Base-by-base conservation (phyloP, 2,888 invertebrate species). In the Neocrepidodera transversa region DNA sequence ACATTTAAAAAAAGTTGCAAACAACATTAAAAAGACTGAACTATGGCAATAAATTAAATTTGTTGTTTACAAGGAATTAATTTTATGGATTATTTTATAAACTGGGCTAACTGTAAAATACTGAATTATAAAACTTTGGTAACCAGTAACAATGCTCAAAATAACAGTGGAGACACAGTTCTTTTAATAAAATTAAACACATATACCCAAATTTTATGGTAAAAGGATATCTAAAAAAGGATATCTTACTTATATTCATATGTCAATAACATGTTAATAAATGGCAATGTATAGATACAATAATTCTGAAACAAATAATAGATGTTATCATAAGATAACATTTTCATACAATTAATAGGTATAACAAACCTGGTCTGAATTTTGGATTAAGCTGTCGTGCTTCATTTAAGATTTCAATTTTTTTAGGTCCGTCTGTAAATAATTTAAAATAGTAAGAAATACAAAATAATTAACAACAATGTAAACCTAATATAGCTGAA, bases 341-440 rank as follows among this genome's bases (percentile, higher is more conserved):
- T 53, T 14, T 28, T 30, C 20, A 6, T 4, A 11, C 16, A 23
- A 23, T 13, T 40, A 53, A 7, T 17, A 7, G 20, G n/a, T 52
- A 14, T 63, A 68, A 75, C 76, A 65, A 71, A 79, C 79, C 77
- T 75, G 73, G 54, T 73, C 68, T 74, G 67, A 78, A 77, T 55
- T 68, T 67, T 3, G 70, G 68, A 51, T 68, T 71, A 11, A 60
- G 70, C 48, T 58, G 62, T 42, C 70, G 65, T 28, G 74, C 74
- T 61, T 65, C 65, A 45, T 70, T 71, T 11, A 79, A 65, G 36
- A 77, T 65, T 63, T 76, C 75, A 26, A 79, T 74, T 71, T 82
- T 83, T 18, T 80, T 74, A 32, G 75, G 64, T 61, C 78, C 76
- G 74, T 82, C 83, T 83, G 65, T 32, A 78, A 78, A 64, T 64